Evolutionary conservation across 2,888 invertebrate genomes (phyloP), one percentile per base, ranked within the genome.

Genomic region (Priocnemis perturbator): DNA sequence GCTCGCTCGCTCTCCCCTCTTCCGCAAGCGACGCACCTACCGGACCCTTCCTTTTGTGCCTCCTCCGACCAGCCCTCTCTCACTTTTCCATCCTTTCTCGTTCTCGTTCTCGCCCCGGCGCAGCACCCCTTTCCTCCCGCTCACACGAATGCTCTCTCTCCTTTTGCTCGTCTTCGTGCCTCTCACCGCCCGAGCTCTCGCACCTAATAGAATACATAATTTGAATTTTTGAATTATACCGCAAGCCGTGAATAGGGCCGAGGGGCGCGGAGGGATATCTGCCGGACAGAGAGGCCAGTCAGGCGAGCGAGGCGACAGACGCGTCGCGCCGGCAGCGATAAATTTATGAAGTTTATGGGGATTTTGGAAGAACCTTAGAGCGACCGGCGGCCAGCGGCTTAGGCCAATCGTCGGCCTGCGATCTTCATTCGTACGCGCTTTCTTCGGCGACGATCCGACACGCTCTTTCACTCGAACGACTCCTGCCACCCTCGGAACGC

Each of bases 171-270:
- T 50, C 50, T 11, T 3, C 37, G 7, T 37, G 37, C 37, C 37
- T 37, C 37, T 7, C 37, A 11, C 37, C 37, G 37, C 15, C 50
- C 19, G 17, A 17, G 60, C 72, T 57, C 82, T 81, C 78, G 70
- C 79, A 82, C 76, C 82, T 88, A 88, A 88, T 88, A 88, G 87
- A 88, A 88, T 86, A 86, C 82, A 82, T 83, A 84, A 86, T 87
- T 87, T 85, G 82, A 86, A 85, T 85, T 85, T 81, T 85, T 83
- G 77, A 76, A 73, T 81, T 78, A 80, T 74, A 68, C 64, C 57
- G 69, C 64, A 60, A 62, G 48, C 21, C 26, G 15, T 30, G 55
- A 45, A 55, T n/a, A 26, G 56, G 19, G 14, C 23, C 21, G 57
- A 20, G 23, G 60, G 58, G 60, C 53, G 58, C 11, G 37, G 17